Evolutionary conservation across 2,797 vertebrate genomes (phyloP).

Genomic region (Squalus acanthias): DNA sequence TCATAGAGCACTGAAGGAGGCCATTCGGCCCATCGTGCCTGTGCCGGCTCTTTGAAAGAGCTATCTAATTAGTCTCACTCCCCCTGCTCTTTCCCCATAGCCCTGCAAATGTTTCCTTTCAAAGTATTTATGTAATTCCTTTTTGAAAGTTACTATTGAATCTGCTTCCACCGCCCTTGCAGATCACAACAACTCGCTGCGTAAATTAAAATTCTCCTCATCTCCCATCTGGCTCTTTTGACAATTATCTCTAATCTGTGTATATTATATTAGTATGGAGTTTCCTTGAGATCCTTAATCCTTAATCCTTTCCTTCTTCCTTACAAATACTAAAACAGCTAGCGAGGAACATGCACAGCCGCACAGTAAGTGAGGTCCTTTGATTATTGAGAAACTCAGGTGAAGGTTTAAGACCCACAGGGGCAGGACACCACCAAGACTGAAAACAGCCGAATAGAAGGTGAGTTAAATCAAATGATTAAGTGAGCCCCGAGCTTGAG

Average conservation of each 20-base stretch:
- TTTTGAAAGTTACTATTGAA: not conserved
- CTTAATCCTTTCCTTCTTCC: not conserved
- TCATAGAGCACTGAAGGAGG: no score
- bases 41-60: no score
- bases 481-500: no score
- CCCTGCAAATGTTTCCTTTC: no score
- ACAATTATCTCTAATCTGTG: not conserved
- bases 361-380: not conserved
- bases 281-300: not conserved
- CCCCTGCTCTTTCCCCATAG: no score
- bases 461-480: no score
- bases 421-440: not conserved
- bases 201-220: not conserved
- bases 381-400: not conserved
- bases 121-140: not conserved
- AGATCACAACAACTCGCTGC: not conserved
- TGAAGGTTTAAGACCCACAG: not conserved
- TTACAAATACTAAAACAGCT: not conserved
- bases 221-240: not conserved
- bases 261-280: not conserved
- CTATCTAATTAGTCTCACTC: no score
- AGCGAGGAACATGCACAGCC: not conserved
- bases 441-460: not conserved
- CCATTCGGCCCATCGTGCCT: no score
- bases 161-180: not conserved